Base-by-base conservation (phyloP, 1,140 invertebrate species). In the Nasonia vitripennis region DNA sequence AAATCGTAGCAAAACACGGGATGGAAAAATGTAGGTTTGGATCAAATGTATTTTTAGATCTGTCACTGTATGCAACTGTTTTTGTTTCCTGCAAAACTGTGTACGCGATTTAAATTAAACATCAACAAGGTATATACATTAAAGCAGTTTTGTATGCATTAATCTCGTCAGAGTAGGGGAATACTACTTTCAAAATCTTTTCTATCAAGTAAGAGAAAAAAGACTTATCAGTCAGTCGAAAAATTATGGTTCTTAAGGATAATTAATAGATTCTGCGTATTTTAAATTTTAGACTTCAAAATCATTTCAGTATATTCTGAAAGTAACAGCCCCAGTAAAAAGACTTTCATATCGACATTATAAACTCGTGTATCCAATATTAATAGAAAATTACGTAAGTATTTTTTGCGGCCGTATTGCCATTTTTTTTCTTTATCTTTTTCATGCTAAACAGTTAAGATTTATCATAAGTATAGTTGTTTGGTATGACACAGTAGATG, bases 311-410 rank as follows among this genome's bases (percentile, higher is more conserved):
- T 41, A 67, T 41, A 68, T 70, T 67, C 31, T 80, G 78, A 68
- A 70, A 68, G 62, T 41, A 74, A 51, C 20, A 75, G 48, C 20
- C 67, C 20, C 31, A 0, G 48, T 41, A 17, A 20, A 41, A 23
- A 80, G 20, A 83, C 41, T 83, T 78, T 83, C 34, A 68, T 78
- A 51, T 45, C 45, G 70, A 77, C 20, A 68, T 74, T 83, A 78
- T 83, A 77, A 83, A 77, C 62, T 77, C 62, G n/a, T 77, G 37
- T 68, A 77, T 84, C 0, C 4, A 84, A 84, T 79, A 31, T 45
- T 45, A 55, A 77, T 83, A 73, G 11, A 73, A 81, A 73, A 73
- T 81, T 73, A 81, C 68, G 9, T 70, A 34, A 79, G 37, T 71
- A 78, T 55, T 51, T 23, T 71, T 23, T 51, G 78, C 78, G 17